A percentile compares a stretch with the other conserved stretches of the same genome.
phyloP scores from a whole-genome alignment of 2,113 vertebrate species.

The Glareola pratincola region DNA sequence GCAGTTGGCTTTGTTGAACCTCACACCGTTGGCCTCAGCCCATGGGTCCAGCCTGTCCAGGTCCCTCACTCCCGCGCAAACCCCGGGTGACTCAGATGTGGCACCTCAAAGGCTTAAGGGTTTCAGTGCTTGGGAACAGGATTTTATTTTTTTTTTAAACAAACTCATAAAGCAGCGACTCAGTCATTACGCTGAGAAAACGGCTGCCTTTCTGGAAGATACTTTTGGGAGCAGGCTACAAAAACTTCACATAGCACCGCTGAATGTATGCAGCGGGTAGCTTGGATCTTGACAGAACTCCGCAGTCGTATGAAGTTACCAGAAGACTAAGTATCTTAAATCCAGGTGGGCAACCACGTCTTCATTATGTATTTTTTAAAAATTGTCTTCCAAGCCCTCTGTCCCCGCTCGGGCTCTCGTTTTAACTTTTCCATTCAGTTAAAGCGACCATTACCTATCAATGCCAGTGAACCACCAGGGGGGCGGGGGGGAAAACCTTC shows the following conservation, averaged over 20 bases:
- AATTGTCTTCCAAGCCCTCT: neutral
- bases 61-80: neutral
- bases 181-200: neutral
- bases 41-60: neutral
- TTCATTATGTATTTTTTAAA: neutral
- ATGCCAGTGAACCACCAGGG: neutral
- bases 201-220: neutral
- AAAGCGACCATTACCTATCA: neutral
- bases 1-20: neutral
- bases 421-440: neutral
- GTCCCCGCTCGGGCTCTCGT: neutral
- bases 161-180: neutral
- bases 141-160: neutral
- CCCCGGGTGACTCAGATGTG: neutral
- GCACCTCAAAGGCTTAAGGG: rapidly evolving
- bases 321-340: neutral
- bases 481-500: neutral
- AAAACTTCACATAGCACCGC: rapidly evolving
- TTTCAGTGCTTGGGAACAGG: neutral
- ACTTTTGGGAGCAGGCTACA: neutral
- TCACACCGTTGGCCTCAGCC: neutral
- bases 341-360: neutral
- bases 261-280: neutral
- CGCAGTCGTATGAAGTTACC: neutral
- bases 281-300: neutral